Conservation (phyloP, 2,888 invertebrate genomes). For the Limnephilus lunatus region DNA sequence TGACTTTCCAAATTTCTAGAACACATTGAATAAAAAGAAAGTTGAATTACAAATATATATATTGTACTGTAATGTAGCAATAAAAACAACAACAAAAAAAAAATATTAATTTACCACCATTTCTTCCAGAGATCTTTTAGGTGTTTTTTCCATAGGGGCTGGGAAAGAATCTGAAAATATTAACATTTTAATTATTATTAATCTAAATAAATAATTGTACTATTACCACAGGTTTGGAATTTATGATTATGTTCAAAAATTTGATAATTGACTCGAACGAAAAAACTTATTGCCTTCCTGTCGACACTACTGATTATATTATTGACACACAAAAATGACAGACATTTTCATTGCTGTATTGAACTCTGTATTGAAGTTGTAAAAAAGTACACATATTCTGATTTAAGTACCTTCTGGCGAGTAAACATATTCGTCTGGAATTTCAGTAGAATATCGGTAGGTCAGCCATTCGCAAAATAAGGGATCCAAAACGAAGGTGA, state of each 20-base stretch:
- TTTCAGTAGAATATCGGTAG: constrained; percentile 71
- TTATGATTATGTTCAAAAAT: no score
- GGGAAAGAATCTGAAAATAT: not conserved
- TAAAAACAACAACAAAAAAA: not conserved
- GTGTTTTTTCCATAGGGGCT: constrained; percentile 48
- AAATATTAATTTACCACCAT: constrained; percentile 55
- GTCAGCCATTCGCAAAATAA: constrained; percentile 82
- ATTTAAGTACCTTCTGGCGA: not conserved
- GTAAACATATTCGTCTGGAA: constrained; percentile 2
- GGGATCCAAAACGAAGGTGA: constrained; percentile 79
- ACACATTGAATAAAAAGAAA: not conserved
- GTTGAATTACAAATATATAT: not conserved
- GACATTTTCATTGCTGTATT: no score
- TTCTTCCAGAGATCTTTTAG: constrained; percentile 60
- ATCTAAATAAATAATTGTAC: no score
- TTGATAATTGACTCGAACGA: not conserved
- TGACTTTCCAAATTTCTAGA: constrained; percentile 30
- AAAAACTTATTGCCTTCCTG: not conserved
- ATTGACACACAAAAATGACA: not conserved
- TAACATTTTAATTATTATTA: no score
- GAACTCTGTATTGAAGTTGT: not conserved
- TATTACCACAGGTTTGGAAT: no score
- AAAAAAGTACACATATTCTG: not conserved
- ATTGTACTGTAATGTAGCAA: not conserved
- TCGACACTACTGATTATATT: not conserved